These are phyloP conservation scores for Cephus nigrinus DNA, from an alignment of 2,888 invertebrate genomes.

Conservation along the genomic window DNA sequence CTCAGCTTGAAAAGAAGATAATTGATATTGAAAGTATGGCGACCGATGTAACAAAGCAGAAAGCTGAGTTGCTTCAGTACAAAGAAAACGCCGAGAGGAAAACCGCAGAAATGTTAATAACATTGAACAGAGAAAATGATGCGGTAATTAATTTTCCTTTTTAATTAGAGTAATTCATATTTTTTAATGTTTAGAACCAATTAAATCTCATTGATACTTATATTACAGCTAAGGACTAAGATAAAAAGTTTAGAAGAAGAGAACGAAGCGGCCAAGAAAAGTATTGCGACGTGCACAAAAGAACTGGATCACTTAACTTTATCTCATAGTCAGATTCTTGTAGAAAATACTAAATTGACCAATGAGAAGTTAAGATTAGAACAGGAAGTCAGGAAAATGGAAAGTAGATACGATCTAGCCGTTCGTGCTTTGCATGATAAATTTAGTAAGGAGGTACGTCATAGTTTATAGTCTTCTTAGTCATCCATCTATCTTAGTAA, in stretches of 20 bases:
- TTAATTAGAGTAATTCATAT: neutral
- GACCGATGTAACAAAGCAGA: conserved; percentile 66
- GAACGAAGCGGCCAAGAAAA: conserved; percentile 63
- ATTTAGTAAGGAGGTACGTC: conserved; percentile 56
- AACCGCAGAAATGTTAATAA: conserved; percentile 48
- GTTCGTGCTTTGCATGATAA: conserved; percentile 57
- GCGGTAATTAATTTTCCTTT: conserved; percentile 35
- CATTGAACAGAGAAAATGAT: conserved; percentile 57
- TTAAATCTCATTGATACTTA: neutral
- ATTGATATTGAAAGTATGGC: conserved; percentile 66
- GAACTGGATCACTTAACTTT: conserved; percentile 79
- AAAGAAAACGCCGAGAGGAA: conserved; percentile 56
- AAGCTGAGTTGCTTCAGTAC: conserved; percentile 50
- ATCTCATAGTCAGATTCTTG: conserved; percentile 78
- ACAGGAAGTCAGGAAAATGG: conserved; percentile 71
- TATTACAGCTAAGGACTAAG: conserved; percentile 43
- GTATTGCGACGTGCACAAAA: conserved; percentile 72
- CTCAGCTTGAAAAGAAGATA: conserved; percentile 69
- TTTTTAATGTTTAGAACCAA: neutral
- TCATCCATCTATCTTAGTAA: neutral
- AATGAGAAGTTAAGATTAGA: conserved; percentile 78
- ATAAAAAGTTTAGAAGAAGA: conserved; percentile 59
- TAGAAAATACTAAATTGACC: conserved; percentile 79
- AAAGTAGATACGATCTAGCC: conserved; percentile 48
- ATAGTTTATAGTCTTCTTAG: neutral